These are phyloP conservation scores for Thripadectes ignobilis DNA, from an alignment of 2,797 vertebrate species.

Conservation along the genomic window DNA sequence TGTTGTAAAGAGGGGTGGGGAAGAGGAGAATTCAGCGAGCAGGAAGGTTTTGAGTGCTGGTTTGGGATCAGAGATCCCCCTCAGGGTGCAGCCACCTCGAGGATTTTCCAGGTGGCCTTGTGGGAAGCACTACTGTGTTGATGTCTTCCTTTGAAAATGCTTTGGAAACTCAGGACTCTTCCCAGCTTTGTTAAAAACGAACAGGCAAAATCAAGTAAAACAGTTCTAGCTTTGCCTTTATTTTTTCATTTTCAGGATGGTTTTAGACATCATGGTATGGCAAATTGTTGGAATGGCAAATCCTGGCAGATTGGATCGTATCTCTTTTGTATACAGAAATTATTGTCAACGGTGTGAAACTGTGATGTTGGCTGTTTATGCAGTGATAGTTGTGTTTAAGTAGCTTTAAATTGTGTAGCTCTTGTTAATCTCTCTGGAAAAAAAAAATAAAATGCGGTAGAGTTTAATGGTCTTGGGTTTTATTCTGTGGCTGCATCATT, in stretches of 20 bases:
- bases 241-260: not conserved
- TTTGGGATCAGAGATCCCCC: not conserved
- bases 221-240: not conserved
- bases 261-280: not conserved
- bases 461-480: conserved; percentile 40
- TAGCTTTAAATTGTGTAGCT: conserved; percentile 44
- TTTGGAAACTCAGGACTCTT: not conserved
- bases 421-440: conserved; percentile 30
- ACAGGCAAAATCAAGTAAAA: not conserved
- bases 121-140: not conserved
- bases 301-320: conserved; percentile 2
- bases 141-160: not conserved
- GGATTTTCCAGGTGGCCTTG: not conserved
- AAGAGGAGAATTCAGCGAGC: not conserved
- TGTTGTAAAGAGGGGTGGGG: not conserved
- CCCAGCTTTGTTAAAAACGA: not conserved
- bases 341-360: not conserved
- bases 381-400: conserved; percentile 34
- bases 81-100: not conserved
- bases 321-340: conserved; percentile 13
- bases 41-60: not conserved
- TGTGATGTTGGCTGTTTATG: conserved; percentile 14
- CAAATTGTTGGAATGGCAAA: not conserved
- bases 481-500: conserved; percentile 2
- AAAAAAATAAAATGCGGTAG: conserved; percentile 9